Evolutionary conservation across 2,113 vertebrate species (phyloP).

Genomic region (Melanocharis versteri): DNA sequence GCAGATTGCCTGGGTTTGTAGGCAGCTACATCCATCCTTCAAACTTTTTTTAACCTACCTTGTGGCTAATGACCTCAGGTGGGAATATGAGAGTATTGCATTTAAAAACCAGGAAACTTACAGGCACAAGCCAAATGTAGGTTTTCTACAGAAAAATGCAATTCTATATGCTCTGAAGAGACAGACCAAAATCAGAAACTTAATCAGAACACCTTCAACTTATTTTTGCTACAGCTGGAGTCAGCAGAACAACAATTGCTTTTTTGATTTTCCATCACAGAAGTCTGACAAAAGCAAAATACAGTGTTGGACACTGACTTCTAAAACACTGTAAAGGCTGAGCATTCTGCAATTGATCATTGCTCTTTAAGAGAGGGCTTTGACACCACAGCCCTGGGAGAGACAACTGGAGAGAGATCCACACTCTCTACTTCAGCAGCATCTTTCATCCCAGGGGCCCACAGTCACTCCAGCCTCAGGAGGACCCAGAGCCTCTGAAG

Average conservation of each 20-base stretch:
- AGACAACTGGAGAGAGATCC: not conserved
- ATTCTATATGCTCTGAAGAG: not conserved
- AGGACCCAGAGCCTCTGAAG: not conserved
- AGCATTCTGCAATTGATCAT: not conserved
- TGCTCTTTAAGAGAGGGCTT: not conserved
- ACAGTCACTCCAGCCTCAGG: not conserved
- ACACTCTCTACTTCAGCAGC: not conserved
- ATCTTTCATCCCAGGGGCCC: not conserved
- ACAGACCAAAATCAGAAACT: not conserved
- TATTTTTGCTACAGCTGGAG: not conserved
- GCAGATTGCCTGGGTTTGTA: constrained; percentile 44
- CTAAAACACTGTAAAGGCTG: not conserved
- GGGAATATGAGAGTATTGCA: constrained; percentile 64
- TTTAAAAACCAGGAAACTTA: constrained; percentile 38
- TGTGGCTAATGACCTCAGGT: constrained; percentile 76
- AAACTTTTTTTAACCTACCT: constrained; percentile 71
- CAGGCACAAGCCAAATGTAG: constrained; percentile 36
- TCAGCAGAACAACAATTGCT: not conserved
- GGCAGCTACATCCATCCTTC: constrained; percentile 60
- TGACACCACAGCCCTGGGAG: not conserved
- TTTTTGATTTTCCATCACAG: not conserved
- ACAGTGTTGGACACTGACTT: not conserved
- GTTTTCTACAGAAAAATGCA: constrained; percentile 32
- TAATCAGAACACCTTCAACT: not conserved
- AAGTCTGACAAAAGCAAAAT: constrained; percentile 2